Percentiles rank a stretch among this genome's conserved stretches.
These are phyloP conservation scores for Drosophila fungiperda DNA, from an alignment of 2,888 invertebrate species.

Conservation along the genomic window DNA sequence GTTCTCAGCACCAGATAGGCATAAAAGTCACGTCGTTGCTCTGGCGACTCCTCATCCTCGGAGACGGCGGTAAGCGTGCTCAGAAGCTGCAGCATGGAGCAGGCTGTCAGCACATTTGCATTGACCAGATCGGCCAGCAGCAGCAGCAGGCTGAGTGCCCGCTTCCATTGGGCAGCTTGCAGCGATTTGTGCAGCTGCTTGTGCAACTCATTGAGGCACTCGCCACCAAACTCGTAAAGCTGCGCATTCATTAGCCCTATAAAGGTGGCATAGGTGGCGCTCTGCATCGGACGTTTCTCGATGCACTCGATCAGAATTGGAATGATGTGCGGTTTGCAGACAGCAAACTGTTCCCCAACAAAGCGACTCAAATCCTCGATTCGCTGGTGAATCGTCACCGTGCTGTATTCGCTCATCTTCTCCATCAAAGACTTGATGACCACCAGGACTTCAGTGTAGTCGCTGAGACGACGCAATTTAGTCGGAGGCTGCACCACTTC, in stretches of 20 bases:
- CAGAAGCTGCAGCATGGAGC: constrained; percentile 94
- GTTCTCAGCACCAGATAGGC: constrained; percentile 95
- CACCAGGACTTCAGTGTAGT: constrained; percentile 9
- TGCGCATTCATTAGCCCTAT: constrained; percentile 98
- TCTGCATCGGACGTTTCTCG: constrained; percentile 97
- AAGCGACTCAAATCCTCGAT: constrained; percentile 97
- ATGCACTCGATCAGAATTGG: constrained; percentile 96
- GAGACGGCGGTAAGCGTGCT: constrained; percentile 95
- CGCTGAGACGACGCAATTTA: constrained; percentile 16
- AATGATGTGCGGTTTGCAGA: constrained; percentile 95
- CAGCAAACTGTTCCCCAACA: constrained; percentile 95
- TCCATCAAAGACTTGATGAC: constrained; percentile 29
- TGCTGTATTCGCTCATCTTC: constrained; percentile 94
- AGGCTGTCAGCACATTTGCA: constrained; percentile 96
- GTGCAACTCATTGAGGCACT: constrained; percentile 97
- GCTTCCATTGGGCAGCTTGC: constrained; percentile 94
- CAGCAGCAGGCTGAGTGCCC: constrained; percentile 92
- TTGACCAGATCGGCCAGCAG: constrained; percentile 98
- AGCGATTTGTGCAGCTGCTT: constrained; percentile 95
- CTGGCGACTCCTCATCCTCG: constrained; percentile 96
- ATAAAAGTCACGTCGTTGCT: constrained; percentile 92
- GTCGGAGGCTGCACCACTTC: constrained; percentile 1
- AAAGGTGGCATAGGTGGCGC: constrained; percentile 98
- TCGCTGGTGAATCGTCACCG: constrained; percentile 96
- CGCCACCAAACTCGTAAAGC: constrained; percentile 98